phyloP scores from a whole-genome alignment of 1,140 invertebrate genomes.

The Calliphora vicina region DNA sequence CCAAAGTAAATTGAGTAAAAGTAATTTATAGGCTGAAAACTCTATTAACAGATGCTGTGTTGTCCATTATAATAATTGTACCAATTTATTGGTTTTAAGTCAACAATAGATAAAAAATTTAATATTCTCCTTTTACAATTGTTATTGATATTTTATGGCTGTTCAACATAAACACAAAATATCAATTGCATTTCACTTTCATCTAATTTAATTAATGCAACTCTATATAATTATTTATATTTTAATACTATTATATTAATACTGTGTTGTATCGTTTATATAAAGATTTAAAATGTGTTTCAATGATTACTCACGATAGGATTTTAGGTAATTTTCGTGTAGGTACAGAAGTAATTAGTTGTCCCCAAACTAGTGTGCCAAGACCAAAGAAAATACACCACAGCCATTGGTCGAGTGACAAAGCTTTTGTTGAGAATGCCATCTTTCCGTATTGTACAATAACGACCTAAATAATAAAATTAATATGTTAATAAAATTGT shows the following conservation, averaged over 20 bases:
- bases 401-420: slow-evolving; percentile 95
- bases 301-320: slow-evolving; percentile 77
- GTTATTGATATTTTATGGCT: too few species aligned
- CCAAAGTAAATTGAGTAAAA: too few species aligned
- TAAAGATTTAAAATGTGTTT: neutral
- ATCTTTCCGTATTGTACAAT: slow-evolving; percentile 97
- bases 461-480: slow-evolving; percentile 74
- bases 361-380: slow-evolving; percentile 96
- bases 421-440: slow-evolving; percentile 92
- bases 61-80: too few species aligned
- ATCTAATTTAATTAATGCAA: neutral
- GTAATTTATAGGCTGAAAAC: too few species aligned
- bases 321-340: slow-evolving; percentile 94
- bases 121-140: too few species aligned
- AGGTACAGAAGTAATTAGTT: slow-evolving; percentile 95
- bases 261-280: neutral
- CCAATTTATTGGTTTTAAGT: too few species aligned
- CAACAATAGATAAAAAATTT: too few species aligned
- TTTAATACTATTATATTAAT: neutral
- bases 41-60: too few species aligned
- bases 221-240: neutral
- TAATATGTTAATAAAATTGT: too few species aligned
- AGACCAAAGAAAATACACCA: slow-evolving; percentile 98
- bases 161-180: neutral
- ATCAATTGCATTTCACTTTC: neutral